A percentile compares a stretch with the other conserved stretches of the same genome.
phyloP scores from a whole-genome alignment of 2,113 vertebrate species.

The Lipotes vexillifer region DNA sequence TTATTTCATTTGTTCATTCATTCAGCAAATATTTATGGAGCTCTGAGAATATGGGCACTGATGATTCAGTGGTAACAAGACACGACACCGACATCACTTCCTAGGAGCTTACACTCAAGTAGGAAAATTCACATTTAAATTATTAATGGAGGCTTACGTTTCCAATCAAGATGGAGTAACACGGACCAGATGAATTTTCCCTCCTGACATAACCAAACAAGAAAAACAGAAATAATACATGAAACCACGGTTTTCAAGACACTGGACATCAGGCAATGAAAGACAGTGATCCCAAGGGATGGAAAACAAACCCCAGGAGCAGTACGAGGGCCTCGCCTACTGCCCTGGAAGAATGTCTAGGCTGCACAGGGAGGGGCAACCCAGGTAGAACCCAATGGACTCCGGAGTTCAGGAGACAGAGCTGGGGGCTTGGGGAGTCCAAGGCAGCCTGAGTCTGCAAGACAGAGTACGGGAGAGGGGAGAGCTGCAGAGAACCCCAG shows the following conservation, averaged over 20 bases:
- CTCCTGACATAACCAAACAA: not conserved
- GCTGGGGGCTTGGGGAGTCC: not conserved
- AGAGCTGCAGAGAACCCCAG: not conserved
- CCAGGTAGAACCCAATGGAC: not conserved
- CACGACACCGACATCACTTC: not conserved
- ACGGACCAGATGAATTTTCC: not conserved
- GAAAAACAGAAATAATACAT: not conserved
- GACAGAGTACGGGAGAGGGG: not conserved
- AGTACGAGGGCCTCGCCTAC: not conserved
- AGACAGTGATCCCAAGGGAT: not conserved
- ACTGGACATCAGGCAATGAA: not conserved
- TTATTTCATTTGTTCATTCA: conserved; percentile 20
- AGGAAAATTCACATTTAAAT: not conserved
- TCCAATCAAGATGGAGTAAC: not conserved
- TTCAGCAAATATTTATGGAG: not conserved
- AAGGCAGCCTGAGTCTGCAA: not conserved
- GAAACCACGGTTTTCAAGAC: not conserved
- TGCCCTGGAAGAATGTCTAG: not conserved
- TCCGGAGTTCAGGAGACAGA: not conserved
- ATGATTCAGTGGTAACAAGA: not conserved
- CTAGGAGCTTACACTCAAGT: not conserved
- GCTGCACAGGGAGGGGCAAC: not conserved
- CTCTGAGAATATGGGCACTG: not conserved
- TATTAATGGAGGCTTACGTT: not conserved
- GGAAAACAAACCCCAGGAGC: not conserved